These are phyloP conservation scores for Thripadectes ignobilis DNA, from an alignment of 2,797 vertebrate species.

Conservation along the genomic window DNA sequence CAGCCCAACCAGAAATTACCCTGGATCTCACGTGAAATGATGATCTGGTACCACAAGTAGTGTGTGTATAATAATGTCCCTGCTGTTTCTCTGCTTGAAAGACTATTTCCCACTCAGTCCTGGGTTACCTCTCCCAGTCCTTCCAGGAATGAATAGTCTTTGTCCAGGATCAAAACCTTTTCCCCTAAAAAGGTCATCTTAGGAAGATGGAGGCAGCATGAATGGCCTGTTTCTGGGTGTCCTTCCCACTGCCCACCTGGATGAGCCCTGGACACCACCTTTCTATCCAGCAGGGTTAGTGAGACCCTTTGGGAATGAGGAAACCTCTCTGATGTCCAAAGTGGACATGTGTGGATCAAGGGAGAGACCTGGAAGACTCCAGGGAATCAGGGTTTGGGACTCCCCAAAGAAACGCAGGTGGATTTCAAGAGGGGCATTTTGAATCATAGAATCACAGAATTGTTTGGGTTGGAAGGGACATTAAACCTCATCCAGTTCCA, in stretches of 20 bases:
- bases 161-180: not conserved
- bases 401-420: not conserved
- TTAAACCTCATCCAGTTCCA: not conserved
- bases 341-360: not conserved
- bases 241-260: not conserved
- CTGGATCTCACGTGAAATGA: not conserved
- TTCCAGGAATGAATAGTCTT: not conserved
- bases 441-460: not conserved
- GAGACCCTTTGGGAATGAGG: not conserved
- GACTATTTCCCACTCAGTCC: not conserved
- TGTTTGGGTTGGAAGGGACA: not conserved
- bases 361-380: not conserved
- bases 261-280: not conserved
- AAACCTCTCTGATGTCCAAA: not conserved
- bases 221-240: not conserved
- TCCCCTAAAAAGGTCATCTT: not conserved
- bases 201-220: not conserved
- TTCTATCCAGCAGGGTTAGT: not conserved
- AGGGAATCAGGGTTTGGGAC: not conserved
- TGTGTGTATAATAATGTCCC: not conserved
- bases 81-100: not conserved
- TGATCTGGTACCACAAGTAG: not conserved
- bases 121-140: not conserved
- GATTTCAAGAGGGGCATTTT: not conserved
- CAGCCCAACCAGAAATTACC: not conserved